Base-by-base conservation (phyloP, 2,113 vertebrate genomes). In the Sebastes schlegelii region DNA sequence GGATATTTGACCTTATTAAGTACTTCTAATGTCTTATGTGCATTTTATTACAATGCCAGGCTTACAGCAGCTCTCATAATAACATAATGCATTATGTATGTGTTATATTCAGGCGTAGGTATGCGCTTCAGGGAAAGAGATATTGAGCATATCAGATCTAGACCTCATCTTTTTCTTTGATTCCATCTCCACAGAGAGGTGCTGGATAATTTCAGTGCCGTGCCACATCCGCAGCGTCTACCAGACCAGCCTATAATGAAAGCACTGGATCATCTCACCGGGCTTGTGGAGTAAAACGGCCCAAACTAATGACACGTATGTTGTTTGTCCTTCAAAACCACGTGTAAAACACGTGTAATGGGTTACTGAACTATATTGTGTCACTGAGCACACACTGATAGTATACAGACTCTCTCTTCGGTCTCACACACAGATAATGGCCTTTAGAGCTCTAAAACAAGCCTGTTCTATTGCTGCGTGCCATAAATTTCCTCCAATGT, bases 401-500 rank as follows among this genome's bases (percentile, higher is more conserved):
- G 65, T 49, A 79, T 11, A 58, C 7, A 45, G 11, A 17, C 14
- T 8, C n/a, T 40, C 19, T 19, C 11, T 67, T 45, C 43, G 61
- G 16, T 45, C 46, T 23, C 46, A 14, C 23, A 23, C 58, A 79
- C 60, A 52, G 4, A 86, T 60, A 72, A 51, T 46, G 73, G 26
- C 68, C 61, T 68, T 76, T 66, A 69, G 61, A 48, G 52, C 57
- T 79, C 63, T 65, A 17, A 66, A 86, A 89, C 79, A 77, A 75
- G 68, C 68, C 71, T 49, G 9, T 70, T 61, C 52, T 67, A 2
- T 3, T 68, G 80, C 21, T 71, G 79, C 10, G 19, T 77, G 63
- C 64, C 78, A 85, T 85, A 83, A 79, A 84, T 86, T 80, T 61
- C 42, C 58, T 48, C 6, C 62, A 61, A 26, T 68, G 63, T 73